These are phyloP conservation scores for Psittacula derbiana DNA, from an alignment of 2,797 vertebrate species.

Conservation along the genomic window DNA sequence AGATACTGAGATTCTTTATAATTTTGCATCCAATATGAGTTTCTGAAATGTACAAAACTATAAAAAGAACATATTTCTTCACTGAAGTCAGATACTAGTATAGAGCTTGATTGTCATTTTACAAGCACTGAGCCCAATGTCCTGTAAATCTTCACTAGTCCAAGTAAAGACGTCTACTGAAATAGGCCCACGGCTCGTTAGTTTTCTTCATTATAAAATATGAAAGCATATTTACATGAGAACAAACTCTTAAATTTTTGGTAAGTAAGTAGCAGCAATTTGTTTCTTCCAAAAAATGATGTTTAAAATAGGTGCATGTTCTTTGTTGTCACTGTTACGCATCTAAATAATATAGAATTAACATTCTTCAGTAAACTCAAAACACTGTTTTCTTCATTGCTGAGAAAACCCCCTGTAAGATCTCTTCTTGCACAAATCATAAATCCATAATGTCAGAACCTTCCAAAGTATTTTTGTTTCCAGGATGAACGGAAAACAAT, in stretches of 20 bases:
- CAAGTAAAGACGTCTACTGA: not conserved
- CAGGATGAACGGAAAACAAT: not conserved
- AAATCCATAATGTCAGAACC: not conserved
- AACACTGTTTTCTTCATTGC: not conserved
- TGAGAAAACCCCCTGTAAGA: not conserved
- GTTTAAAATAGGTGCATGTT: conserved; percentile 35
- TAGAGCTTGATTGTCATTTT: conserved; percentile 76
- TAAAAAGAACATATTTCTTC: conserved; percentile 67
- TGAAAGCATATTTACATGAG: conserved; percentile 74
- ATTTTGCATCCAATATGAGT: conserved; percentile 59
- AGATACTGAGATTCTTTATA: conserved; percentile 71
- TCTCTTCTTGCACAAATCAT: not conserved
- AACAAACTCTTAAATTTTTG: conserved; percentile 73
- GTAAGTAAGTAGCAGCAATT: conserved; percentile 79
- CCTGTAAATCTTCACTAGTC: not conserved
- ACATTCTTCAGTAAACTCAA: conserved; percentile 17
- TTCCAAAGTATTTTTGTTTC: not conserved
- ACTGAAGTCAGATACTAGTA: conserved; percentile 40
- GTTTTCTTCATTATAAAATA: conserved; percentile 75
- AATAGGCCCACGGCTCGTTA: conserved; percentile 44
- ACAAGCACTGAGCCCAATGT: conserved; percentile 28
- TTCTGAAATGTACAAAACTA: conserved; percentile 67
- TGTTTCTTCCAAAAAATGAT: conserved; percentile 64
- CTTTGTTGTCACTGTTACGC: not conserved
- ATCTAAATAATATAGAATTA: conserved; percentile 31